These are phyloP conservation scores for Liolophura sinensis DNA, from an alignment of 1,140 invertebrate genomes.

Conservation along the genomic window DNA sequence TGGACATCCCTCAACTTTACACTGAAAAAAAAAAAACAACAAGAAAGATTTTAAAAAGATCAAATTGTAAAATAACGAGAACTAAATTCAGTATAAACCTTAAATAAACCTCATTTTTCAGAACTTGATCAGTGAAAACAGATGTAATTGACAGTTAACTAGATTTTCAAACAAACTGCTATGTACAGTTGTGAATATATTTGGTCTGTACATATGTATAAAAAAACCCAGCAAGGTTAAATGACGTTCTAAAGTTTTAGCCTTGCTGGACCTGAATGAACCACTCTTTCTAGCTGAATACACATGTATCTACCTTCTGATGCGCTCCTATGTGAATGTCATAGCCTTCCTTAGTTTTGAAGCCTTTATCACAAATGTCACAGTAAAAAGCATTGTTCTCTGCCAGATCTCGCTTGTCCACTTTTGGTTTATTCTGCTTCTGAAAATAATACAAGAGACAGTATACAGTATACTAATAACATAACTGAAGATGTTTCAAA, in stretches of 20 bases:
- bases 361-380: slow-evolving; percentile 76
- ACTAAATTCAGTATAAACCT: no score
- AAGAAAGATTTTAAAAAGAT: not conserved
- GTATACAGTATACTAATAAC: no score
- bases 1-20: slow-evolving; percentile 78
- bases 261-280: not conserved
- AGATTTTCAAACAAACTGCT: not conserved
- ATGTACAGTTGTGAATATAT: no score
- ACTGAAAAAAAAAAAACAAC: slow-evolving; percentile 57
- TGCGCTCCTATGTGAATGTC: slow-evolving; percentile 72
- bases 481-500: no score
- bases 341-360: slow-evolving; percentile 65
- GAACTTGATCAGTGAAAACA: not conserved
- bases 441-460: no score
- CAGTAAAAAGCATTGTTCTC: slow-evolving; percentile 62
- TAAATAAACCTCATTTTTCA: not conserved
- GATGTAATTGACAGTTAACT: not conserved
- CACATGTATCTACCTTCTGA: slow-evolving; percentile 32
- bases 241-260: no score
- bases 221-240: no score
- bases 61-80: slow-evolving; percentile 1
- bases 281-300: not conserved
- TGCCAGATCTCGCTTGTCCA: slow-evolving; percentile 45
- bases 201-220: no score
- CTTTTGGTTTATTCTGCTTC: slow-evolving; percentile 33